A percentile compares a stretch with the other conserved stretches of the same genome.
phyloP scores from a whole-genome alignment of 2,113 vertebrate genomes.

The Cichladusa arquata region DNA sequence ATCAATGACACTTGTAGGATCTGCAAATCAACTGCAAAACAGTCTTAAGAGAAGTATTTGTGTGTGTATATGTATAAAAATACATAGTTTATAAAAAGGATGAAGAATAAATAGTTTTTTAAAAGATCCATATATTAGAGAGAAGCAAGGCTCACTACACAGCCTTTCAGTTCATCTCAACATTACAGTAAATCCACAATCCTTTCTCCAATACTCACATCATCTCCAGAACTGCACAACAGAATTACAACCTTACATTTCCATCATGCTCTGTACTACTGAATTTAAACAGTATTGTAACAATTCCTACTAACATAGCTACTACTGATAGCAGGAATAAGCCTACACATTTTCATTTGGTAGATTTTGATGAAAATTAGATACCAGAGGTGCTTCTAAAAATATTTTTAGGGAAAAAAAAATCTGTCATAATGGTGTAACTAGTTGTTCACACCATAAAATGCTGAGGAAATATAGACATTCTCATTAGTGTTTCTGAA shows the following conservation, averaged over 20 bases:
- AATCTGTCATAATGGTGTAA: not conserved
- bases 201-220: not conserved
- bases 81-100: not conserved
- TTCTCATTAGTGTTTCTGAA: slow-evolving; percentile 6
- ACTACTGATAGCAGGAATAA: not conserved
- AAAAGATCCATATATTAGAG: not conserved
- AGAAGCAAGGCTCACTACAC: not conserved
- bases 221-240: not conserved
- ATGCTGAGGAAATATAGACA: slow-evolving; percentile 31
- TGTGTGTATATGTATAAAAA: not conserved
- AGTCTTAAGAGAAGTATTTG: not conserved
- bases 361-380: not conserved
- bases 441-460: slow-evolving; percentile 20
- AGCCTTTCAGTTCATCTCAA: not conserved
- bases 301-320: not conserved
- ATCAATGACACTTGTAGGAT: not conserved
- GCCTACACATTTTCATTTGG: not conserved
- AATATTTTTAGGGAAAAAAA: not conserved
- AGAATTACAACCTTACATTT: not conserved
- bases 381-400: not conserved
- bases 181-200: not conserved
- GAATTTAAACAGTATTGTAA: not conserved
- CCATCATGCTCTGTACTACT: not conserved
- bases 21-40: not conserved
- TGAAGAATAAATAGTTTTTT: not conserved